phyloP scores from a whole-genome alignment of 2,888 invertebrate genomes.

The Halocaridina rubra region DNA sequence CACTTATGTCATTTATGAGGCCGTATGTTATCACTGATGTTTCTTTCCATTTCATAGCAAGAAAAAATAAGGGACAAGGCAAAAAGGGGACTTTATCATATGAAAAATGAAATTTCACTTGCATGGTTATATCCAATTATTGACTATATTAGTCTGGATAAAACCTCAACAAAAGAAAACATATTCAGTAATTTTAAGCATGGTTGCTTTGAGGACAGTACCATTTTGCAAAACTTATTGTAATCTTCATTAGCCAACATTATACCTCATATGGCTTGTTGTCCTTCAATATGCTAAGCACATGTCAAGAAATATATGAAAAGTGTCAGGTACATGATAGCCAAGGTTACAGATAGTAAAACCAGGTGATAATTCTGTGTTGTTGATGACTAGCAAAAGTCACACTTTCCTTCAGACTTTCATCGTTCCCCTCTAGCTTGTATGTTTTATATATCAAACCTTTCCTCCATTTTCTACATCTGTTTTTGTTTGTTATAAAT shows the following conservation, averaged over 20 bases:
- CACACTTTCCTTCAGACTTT: too few relatives aligned
- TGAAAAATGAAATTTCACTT: too few relatives aligned
- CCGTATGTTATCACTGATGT: slow-evolving; percentile 4
- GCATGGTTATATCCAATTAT: neutral
- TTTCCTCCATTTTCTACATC: neutral
- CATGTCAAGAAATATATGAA: neutral
- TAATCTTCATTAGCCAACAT: neutral
- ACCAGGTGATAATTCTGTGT: slow-evolving; percentile 12
- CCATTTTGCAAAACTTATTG: neutral
- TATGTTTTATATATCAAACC: neutral
- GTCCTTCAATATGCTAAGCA: neutral
- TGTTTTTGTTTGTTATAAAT: neutral
- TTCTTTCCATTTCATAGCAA: too few relatives aligned
- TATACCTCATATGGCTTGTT: slow-evolving; percentile 37
- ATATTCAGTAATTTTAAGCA: neutral
- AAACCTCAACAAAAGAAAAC: neutral
- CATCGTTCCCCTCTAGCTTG: neutral
- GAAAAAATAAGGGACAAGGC: too few relatives aligned
- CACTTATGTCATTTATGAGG: too few relatives aligned
- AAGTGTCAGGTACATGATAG: slow-evolving; percentile 30
- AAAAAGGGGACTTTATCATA: too few relatives aligned
- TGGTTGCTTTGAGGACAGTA: neutral
- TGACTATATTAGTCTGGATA: slow-evolving; percentile 31
- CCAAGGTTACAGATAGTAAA: slow-evolving; percentile 51
- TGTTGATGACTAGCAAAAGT: neutral